phyloP scores from a whole-genome alignment of 2,113 vertebrate species.

The Hippoglossus stenolepis region DNA sequence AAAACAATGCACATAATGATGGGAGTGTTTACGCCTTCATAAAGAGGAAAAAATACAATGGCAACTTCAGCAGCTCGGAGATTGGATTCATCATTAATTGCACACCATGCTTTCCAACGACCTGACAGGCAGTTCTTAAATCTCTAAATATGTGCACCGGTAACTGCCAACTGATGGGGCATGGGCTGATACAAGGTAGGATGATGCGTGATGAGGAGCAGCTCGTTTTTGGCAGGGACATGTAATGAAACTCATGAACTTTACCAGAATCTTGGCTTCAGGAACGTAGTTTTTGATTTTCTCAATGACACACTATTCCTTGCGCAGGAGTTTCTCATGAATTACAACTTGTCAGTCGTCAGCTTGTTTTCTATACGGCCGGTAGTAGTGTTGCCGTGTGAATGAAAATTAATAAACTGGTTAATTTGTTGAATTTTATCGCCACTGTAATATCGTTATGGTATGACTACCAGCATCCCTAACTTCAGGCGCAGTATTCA shows the following conservation, averaged over 20 bases:
- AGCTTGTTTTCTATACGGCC: too few relatives aligned
- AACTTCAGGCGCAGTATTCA: too few relatives aligned
- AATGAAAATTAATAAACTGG: too few relatives aligned
- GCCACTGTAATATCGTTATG: too few relatives aligned
- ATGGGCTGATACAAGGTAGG: conserved; percentile 8
- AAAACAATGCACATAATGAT: conserved; percentile 58
- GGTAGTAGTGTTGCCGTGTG: too few relatives aligned
- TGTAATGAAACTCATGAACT: not conserved
- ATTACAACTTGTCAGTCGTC: not conserved
- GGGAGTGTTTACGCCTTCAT: conserved; percentile 54
- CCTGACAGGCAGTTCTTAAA: conserved; percentile 46
- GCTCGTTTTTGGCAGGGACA: not conserved
- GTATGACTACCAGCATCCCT: too few relatives aligned
- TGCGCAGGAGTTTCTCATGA: not conserved
- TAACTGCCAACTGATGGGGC: conserved; percentile 37
- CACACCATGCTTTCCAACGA: conserved; percentile 35
- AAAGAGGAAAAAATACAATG: conserved; percentile 42
- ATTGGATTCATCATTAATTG: conserved; percentile 59
- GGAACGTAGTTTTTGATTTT: not conserved
- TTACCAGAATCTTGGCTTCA: not conserved
- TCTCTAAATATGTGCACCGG: conserved; percentile 19
- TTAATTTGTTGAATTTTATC: too few relatives aligned
- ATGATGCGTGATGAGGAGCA: not conserved
- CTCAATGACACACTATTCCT: not conserved
- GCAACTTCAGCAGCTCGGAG: conserved; percentile 42